phyloP scores from a whole-genome alignment of 1,140 invertebrate species.

The Meloidogyne floridensis region DNA sequence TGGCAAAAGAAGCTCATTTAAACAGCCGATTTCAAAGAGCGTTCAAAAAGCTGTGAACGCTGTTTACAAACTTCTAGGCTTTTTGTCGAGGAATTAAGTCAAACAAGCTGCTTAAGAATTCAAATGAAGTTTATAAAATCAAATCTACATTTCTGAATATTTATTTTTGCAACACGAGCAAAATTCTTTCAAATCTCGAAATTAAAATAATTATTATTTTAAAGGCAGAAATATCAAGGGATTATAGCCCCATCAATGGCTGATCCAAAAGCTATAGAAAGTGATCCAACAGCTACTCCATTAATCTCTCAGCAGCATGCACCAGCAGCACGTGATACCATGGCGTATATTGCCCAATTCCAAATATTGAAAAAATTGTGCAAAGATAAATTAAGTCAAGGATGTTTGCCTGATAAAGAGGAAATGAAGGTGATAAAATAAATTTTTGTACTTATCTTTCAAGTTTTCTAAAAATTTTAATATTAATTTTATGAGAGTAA shows the following conservation, averaged over 20 bases:
- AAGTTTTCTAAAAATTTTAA: too few relatives aligned
- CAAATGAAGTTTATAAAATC: too few relatives aligned
- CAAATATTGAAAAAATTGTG: constrained; percentile 56
- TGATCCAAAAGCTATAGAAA: constrained; percentile 26
- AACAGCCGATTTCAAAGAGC: too few relatives aligned
- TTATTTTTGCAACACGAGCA: too few relatives aligned
- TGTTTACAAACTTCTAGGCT: too few relatives aligned
- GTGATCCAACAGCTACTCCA: constrained; percentile 43
- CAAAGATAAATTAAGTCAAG: constrained; percentile 36
- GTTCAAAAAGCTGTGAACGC: too few relatives aligned
- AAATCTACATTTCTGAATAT: too few relatives aligned
- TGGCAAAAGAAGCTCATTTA: too few relatives aligned
- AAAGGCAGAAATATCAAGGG: constrained; percentile 52
- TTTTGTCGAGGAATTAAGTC: too few relatives aligned
- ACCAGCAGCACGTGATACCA: constrained; percentile 45
- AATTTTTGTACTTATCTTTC: background rate
- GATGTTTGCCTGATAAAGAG: constrained; percentile 45
- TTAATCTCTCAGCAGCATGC: constrained; percentile 50
- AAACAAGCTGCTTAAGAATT: too few relatives aligned
- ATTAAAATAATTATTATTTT: background rate
- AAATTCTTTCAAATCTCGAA: too few relatives aligned
- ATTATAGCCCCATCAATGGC: constrained; percentile 34
- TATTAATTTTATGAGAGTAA: too few relatives aligned
- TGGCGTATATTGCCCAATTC: constrained; percentile 51
- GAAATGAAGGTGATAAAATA: background rate